phyloP scores from a whole-genome alignment of 2,888 invertebrate species.

The Seira sanloemensis region DNA sequence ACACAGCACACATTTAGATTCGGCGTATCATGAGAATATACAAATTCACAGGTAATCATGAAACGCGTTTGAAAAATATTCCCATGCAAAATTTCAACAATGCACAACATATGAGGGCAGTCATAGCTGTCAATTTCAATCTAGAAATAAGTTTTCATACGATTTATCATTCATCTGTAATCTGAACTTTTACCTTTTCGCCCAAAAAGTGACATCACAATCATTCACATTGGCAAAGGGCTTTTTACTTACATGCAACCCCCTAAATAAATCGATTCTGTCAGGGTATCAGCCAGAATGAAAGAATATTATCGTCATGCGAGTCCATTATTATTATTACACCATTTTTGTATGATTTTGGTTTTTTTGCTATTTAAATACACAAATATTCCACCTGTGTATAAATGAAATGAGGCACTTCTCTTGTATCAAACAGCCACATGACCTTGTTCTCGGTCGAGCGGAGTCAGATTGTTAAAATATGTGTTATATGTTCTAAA shows the following conservation, averaged over 20 bases:
- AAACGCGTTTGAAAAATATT: not conserved
- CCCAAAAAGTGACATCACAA: conserved; percentile 15
- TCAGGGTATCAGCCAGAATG: conserved; percentile 38
- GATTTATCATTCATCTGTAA: not conserved
- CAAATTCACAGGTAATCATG: not conserved
- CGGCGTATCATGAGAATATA: not conserved
- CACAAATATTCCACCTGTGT: not conserved
- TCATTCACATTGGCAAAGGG: not conserved
- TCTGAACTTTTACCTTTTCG: not conserved
- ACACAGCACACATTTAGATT: not conserved
- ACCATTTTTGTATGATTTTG: not conserved
- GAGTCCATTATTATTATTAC: not conserved
- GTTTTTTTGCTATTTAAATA: not conserved
- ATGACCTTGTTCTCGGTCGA: conserved; percentile 53
- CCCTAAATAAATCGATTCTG: conserved; percentile 26
- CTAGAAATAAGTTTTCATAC: not conserved
- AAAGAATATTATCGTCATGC: conserved; percentile 13
- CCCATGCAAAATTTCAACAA: not conserved
- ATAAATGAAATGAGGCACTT: not conserved
- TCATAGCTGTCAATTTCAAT: not conserved
- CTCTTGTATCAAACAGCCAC: conserved; percentile 24
- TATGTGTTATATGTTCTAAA: not conserved
- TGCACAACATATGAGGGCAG: not conserved
- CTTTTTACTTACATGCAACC: not conserved
- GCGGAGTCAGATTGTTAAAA: conserved; percentile 20